Conservation (phyloP, 1,140 invertebrate species). For the Ericerus pela region DNA sequence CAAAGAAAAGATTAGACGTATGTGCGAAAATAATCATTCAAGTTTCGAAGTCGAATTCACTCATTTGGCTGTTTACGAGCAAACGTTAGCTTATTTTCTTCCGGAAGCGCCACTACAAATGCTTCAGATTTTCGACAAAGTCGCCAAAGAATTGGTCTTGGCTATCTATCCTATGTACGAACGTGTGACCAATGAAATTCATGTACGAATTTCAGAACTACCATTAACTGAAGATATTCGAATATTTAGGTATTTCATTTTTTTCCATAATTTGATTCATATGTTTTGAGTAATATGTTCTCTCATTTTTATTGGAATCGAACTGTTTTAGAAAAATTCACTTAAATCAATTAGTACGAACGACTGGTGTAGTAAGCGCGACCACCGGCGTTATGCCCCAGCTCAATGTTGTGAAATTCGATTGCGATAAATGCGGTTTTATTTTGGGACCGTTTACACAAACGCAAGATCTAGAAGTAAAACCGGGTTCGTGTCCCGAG, state of each 20-base stretch:
- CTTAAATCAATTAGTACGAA: conserved; percentile 87
- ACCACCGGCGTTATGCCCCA: conserved; percentile 93
- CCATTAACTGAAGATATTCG: conserved; percentile 92
- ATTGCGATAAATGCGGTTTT: conserved; percentile 92
- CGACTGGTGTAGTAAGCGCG: conserved; percentile 87
- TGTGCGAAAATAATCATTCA: conserved; percentile 84
- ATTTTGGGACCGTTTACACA: conserved; percentile 93
- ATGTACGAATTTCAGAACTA: conserved; percentile 86
- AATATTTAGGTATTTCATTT: conserved; percentile 53
- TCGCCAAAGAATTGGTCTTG: conserved; percentile 85
- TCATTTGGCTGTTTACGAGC: conserved; percentile 72
- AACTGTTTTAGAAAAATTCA: conserved; percentile 62
- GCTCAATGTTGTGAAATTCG: conserved; percentile 88
- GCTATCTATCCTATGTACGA: conserved; percentile 94
- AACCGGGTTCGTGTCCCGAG: conserved; percentile 90
- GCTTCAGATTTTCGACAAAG: conserved; percentile 83
- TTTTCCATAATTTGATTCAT: not conserved
- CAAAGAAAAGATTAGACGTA: conserved; percentile 80
- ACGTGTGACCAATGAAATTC: conserved; percentile 79
- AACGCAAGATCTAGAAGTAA: conserved; percentile 80
- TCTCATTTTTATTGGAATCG: conserved; percentile 29
- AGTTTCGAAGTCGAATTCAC: conserved; percentile 92
- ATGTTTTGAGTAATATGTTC: not conserved
- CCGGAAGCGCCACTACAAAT: conserved; percentile 95
- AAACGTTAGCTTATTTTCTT: conserved; percentile 88